Conservation (phyloP, 2,888 invertebrate genomes). For the Cyclophora albipunctata region DNA sequence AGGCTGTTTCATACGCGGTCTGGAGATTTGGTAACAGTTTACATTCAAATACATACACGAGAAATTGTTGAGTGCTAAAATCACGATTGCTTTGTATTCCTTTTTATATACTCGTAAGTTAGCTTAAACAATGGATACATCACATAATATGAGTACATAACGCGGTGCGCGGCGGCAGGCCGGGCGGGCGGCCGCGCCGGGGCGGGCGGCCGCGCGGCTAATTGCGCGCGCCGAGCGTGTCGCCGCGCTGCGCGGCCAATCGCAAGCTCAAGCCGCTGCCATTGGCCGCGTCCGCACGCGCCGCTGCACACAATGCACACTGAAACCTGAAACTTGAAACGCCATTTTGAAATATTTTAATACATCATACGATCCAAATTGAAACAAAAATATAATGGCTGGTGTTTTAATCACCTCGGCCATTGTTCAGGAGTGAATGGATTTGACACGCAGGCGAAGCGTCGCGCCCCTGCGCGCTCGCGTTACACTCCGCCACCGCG, state of each 20-base stretch:
- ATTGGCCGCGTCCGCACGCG: conserved; percentile 39
- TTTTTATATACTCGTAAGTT: too few relatives aligned
- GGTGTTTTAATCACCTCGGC: conserved; percentile 9
- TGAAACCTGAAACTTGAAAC: conserved; percentile 46
- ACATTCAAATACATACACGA: too few relatives aligned
- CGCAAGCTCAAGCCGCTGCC: conserved; percentile 11
- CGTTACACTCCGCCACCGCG: too few relatives aligned
- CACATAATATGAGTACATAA: too few relatives aligned
- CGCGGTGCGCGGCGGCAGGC: too few relatives aligned
- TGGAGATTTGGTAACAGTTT: too few relatives aligned
- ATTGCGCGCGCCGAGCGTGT: conserved; percentile 14
- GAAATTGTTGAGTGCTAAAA: background rate
- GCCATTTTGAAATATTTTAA: conserved; percentile 28
- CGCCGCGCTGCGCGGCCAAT: conserved; percentile 24
- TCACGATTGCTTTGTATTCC: conserved; percentile 16
- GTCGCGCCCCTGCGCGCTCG: too few relatives aligned
- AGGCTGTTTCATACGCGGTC: conserved; percentile 21
- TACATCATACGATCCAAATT: conserved; percentile 36
- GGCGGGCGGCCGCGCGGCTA: background rate
- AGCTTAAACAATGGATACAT: too few relatives aligned
- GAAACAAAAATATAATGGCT: conserved; percentile 20
- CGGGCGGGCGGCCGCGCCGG: too few relatives aligned
- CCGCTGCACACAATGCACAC: conserved; percentile 45
- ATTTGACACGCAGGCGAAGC: too few relatives aligned
- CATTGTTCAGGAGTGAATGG: conserved; percentile 6